Percentiles rank a stretch among this genome's conserved stretches.
phyloP scores from a whole-genome alignment of 2,797 vertebrate species.

The Morus bassanus region DNA sequence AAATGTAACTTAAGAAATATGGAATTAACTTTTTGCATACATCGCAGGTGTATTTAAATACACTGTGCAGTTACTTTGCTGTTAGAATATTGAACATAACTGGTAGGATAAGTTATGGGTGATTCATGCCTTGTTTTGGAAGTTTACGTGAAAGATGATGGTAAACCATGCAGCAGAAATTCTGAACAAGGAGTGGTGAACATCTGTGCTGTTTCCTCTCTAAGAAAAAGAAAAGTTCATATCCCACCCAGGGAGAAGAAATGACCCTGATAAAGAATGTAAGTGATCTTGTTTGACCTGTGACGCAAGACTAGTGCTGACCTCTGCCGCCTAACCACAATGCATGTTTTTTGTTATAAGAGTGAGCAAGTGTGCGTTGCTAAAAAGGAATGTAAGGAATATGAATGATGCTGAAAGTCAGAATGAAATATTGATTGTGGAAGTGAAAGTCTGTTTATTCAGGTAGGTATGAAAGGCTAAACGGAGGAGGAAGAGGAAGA shows the following conservation, averaged over 20 bases:
- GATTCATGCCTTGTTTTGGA: constrained; percentile 1
- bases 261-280: constrained; percentile 77
- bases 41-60: background rate
- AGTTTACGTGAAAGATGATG: constrained; percentile 24
- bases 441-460: constrained; percentile 43
- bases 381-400: constrained; percentile 56
- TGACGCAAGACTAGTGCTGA: constrained; percentile 58
- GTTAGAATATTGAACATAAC: background rate
- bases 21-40: background rate
- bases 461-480: background rate
- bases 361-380: constrained; percentile 49
- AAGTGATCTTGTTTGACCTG: constrained; percentile 76
- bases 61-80: background rate
- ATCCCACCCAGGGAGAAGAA: constrained; percentile 79
- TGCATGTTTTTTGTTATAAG: constrained; percentile 73
- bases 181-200: constrained; percentile 65
- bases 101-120: background rate
- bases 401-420: constrained; percentile 59
- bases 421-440: constrained; percentile 38
- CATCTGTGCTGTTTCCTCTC: constrained; percentile 74
- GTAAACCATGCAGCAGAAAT: background rate
- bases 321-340: constrained; percentile 56
- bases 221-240: constrained; percentile 69
- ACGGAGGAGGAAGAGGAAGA: background rate
- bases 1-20: background rate